Evolutionary conservation across 2,888 invertebrate species (phyloP).

Genomic region (Sisyra terminalis): DNA sequence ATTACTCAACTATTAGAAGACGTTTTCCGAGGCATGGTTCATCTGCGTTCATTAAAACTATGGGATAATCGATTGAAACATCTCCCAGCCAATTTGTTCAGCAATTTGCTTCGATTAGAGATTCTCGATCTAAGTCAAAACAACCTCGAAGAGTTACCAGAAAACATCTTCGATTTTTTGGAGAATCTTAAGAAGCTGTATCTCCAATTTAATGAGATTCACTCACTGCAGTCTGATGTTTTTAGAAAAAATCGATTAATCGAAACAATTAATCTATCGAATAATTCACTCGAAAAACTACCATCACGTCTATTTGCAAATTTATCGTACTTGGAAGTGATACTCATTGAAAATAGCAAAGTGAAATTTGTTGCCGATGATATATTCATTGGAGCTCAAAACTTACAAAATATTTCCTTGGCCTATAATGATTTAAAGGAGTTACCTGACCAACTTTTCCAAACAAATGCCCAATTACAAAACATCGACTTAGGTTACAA

Average conservation of each 20-base stretch:
- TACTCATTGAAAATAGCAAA: conserved; percentile 1
- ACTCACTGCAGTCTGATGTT: conserved; percentile 35
- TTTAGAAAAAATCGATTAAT: conserved; percentile 40
- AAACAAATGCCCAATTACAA: no score
- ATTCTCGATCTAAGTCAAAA: conserved; percentile 53
- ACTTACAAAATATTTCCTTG: no score
- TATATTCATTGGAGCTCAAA: no score
- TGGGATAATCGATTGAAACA: neutral
- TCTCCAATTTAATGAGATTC: neutral
- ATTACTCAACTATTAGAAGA: neutral
- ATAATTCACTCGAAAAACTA: conserved; percentile 46
- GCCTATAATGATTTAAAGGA: no score
- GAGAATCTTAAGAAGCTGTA: conserved; percentile 32
- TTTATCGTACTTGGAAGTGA: conserved; percentile 36
- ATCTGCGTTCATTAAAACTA: neutral
- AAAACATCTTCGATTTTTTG: conserved; percentile 42
- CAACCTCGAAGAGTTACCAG: conserved; percentile 40
- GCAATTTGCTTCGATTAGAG: conserved; percentile 37
- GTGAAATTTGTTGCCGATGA: no score
- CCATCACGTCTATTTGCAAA: conserved; percentile 42
- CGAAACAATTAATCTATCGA: conserved; percentile 46
- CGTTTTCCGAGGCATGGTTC: neutral
- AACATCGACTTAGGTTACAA: no score
- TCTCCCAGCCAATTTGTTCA: conserved; percentile 42
- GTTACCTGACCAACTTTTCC: no score